Conservation (phyloP, 2,797 vertebrate genomes). For the Pyrocephalus nanus region DNA sequence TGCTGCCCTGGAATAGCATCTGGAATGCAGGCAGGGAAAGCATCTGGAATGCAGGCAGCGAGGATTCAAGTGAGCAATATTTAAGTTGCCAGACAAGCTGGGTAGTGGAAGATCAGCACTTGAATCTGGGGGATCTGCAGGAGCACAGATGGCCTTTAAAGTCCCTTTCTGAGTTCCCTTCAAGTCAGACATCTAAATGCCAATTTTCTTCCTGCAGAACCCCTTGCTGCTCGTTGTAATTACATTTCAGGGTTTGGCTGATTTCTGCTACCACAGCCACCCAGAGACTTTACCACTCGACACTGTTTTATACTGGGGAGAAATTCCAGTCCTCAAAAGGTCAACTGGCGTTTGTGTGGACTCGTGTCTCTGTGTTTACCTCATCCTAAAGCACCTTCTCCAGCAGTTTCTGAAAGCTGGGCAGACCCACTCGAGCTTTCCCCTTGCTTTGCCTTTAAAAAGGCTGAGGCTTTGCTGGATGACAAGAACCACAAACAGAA, state of each 20-base stretch:
- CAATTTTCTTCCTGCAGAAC: not conserved
- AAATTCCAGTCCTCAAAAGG: not conserved
- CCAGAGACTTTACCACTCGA: not conserved
- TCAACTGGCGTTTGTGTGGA: not conserved
- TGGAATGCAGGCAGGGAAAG: not conserved
- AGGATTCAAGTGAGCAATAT: rapidly evolving
- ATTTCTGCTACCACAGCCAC: not conserved
- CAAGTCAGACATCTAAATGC: not conserved
- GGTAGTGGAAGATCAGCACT: not conserved
- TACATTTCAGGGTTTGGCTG: not conserved
- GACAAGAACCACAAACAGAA: not conserved
- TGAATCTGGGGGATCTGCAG: not conserved
- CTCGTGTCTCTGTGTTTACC: not conserved
- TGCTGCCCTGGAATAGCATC: too few relatives aligned
- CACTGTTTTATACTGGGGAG: not conserved
- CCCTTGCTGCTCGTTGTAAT: not conserved
- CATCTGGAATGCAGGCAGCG: not conserved
- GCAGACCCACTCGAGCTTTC: not conserved
- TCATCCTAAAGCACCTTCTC: not conserved
- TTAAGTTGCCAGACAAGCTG: not conserved
- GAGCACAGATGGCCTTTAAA: not conserved
- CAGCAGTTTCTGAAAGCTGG: not conserved
- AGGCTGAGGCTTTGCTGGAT: not conserved
- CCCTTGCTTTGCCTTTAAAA: not conserved
- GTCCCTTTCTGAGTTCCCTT: not conserved